Evolutionary conservation across 2,797 vertebrate species (phyloP), one percentile per base, ranked within the genome.

Genomic region (Acanthiza pusilla): DNA sequence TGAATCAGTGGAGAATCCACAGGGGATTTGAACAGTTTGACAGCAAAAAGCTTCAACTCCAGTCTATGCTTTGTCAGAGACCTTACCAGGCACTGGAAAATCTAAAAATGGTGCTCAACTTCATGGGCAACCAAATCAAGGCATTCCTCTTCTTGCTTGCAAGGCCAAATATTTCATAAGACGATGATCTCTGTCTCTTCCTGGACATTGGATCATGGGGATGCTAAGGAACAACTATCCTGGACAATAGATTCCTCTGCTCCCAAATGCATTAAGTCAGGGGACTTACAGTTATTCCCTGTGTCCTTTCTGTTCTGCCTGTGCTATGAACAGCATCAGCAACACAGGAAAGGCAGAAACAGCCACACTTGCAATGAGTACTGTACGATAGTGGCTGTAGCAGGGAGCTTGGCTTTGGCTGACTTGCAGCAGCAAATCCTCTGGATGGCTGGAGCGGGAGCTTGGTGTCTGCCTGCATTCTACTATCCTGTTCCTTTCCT

Each of bases 1-100:
- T 91, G 95, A 91, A 92, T 88, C 73, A 75, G 86, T 42, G 60
- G 61, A 91, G 92, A 87, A 85, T 71, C 92, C 88, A 68, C 5
- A 2, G 76, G 85, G 75, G 62, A 95, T 91, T 94, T 5, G 5
- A 85, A 63, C 16, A 77, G 57, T 66, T 74, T 83, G 82, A 85
- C 75, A 88, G 89, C 60, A 92, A 77, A 89, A 93, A 60, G 7
- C 55, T 76, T 58, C 58, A 91, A 71, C 89, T 93, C 79, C 66
- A 60, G 48, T 85, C 54, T 89, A 4, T 1, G 4, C 58, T 88
- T 80, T 62, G 36, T 54, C 9, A 2, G 61, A 88, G 57, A 61
- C 54, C 36, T 74, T 80, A 76, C 72, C n/a, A 74, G 50, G 61
- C 82, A 72, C 50, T 38, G 42, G 27, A 72, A 78, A 80, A 50